phyloP scores from a whole-genome alignment of 1,140 invertebrate genomes.

The Drosophila virilis region DNA sequence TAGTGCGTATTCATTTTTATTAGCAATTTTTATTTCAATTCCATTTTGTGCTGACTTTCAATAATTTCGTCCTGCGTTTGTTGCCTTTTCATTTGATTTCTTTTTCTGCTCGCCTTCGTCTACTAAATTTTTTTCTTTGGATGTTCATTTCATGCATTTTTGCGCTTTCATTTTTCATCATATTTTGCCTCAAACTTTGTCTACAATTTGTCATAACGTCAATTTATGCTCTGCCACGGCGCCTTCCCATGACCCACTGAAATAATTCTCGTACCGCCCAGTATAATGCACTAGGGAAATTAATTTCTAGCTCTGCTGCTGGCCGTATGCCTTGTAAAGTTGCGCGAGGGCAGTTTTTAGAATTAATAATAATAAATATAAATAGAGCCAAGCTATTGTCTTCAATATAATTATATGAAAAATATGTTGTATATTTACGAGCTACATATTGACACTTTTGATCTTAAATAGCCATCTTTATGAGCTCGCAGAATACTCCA shows the following conservation, averaged over 20 bases:
- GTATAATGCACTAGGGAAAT: constrained; percentile 78
- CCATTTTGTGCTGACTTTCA: constrained; percentile 4
- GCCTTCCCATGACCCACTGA: constrained; percentile 8
- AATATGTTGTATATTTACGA: too few relatives aligned
- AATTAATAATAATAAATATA: neutral
- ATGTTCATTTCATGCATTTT: constrained; percentile 18
- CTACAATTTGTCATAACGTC: constrained; percentile 61
- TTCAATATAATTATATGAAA: too few relatives aligned
- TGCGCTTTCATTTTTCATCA: constrained; percentile 35
- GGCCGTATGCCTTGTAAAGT: constrained; percentile 41
- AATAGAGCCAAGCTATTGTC: too few relatives aligned
- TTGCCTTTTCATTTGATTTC: constrained; percentile 30
- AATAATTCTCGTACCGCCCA: constrained; percentile 12
- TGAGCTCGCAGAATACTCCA: too few relatives aligned
- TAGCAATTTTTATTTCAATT: constrained; percentile 1
- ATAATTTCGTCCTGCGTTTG: constrained; percentile 1
- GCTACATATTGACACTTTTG: too few relatives aligned
- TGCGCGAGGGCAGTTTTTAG: neutral
- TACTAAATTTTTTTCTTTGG: neutral
- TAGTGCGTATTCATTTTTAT: constrained; percentile 14
- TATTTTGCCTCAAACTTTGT: constrained; percentile 40
- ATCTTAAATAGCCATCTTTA: too few relatives aligned
- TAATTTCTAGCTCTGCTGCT: constrained; percentile 48
- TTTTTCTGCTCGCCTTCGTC: neutral
- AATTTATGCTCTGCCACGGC: constrained; percentile 52